phyloP scores from a whole-genome alignment of 2,888 invertebrate species.

The Leucozona laternaria region DNA sequence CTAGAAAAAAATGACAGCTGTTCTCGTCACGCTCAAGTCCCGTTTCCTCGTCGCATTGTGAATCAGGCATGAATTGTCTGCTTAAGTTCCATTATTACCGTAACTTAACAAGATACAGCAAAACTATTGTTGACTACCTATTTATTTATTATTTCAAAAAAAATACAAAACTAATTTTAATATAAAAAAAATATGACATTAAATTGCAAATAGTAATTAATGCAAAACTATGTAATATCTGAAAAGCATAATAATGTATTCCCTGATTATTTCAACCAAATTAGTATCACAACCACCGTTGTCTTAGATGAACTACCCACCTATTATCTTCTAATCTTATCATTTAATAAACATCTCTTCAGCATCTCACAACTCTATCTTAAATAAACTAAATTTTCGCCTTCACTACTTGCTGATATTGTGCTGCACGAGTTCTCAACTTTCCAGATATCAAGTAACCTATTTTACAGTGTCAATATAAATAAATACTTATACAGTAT shows the following conservation, averaged over 20 bases:
- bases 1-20: too few relatives aligned
- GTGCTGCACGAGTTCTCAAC: slow-evolving; percentile 1
- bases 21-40: too few relatives aligned
- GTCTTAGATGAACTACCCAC: slow-evolving; percentile 2
- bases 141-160: too few relatives aligned
- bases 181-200: neutral
- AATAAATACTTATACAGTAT: neutral
- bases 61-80: too few relatives aligned
- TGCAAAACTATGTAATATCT: neutral
- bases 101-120: neutral
- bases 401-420: neutral
- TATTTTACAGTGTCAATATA: neutral
- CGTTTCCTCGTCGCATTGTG: too few relatives aligned
- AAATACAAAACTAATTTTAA: neutral
- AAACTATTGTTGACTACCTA: too few relatives aligned
- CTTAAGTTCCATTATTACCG: neutral
- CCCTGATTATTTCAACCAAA: neutral
- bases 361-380: slow-evolving; percentile 18
- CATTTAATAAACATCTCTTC: slow-evolving; percentile 16
- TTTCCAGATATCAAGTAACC: slow-evolving; percentile 26
- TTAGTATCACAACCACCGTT: neutral
- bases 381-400: neutral
- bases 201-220: neutral
- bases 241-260: neutral
- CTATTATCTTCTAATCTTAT: slow-evolving; percentile 1